phyloP scores from a whole-genome alignment of 2,888 invertebrate species.

The Athetis lepigone region DNA sequence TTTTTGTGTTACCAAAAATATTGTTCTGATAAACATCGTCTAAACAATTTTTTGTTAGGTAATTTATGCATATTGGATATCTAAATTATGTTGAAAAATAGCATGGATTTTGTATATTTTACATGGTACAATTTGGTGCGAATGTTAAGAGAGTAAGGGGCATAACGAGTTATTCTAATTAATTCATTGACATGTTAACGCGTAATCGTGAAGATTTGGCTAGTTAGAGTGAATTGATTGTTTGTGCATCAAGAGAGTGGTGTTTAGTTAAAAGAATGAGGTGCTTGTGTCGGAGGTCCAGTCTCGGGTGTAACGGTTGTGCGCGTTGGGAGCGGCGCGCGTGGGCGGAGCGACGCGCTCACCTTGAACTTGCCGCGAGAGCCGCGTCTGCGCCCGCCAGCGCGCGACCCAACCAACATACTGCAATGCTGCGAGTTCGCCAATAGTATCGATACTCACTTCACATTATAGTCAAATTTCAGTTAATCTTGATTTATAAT shows the following conservation, averaged over 20 bases:
- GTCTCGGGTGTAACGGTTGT: slow-evolving; percentile 86
- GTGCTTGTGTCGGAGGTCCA: slow-evolving; percentile 79
- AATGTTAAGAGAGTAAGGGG: slow-evolving; percentile 8
- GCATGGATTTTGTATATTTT: slow-evolving; percentile 8
- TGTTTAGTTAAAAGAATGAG: slow-evolving; percentile 75
- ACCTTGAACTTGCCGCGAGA: slow-evolving; percentile 90
- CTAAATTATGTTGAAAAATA: slow-evolving; percentile 30
- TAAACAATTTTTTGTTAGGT: slow-evolving; percentile 12
- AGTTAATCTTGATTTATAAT: not conserved
- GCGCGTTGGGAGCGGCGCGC: slow-evolving; percentile 81
- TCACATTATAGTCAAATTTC: slow-evolving; percentile 18
- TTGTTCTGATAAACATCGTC: slow-evolving; percentile 17
- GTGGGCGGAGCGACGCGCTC: slow-evolving; percentile 89
- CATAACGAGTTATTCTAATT: slow-evolving; percentile 31
- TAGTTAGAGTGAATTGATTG: slow-evolving; percentile 73
- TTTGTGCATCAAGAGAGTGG: slow-evolving; percentile 73
- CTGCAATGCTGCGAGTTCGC: slow-evolving; percentile 66
- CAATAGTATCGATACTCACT: slow-evolving; percentile 39
- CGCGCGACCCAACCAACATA: slow-evolving; percentile 47
- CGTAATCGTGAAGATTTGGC: slow-evolving; percentile 62
- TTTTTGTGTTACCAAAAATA: slow-evolving; percentile 44
- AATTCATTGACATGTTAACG: slow-evolving; percentile 71
- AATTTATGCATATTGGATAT: slow-evolving; percentile 34
- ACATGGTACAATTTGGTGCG: slow-evolving; percentile 10
- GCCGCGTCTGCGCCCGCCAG: slow-evolving; percentile 71